Percentiles rank a stretch among this genome's conserved stretches.
Conservation (phyloP, 2,113 vertebrate species). For the Upupa epops region DNA sequence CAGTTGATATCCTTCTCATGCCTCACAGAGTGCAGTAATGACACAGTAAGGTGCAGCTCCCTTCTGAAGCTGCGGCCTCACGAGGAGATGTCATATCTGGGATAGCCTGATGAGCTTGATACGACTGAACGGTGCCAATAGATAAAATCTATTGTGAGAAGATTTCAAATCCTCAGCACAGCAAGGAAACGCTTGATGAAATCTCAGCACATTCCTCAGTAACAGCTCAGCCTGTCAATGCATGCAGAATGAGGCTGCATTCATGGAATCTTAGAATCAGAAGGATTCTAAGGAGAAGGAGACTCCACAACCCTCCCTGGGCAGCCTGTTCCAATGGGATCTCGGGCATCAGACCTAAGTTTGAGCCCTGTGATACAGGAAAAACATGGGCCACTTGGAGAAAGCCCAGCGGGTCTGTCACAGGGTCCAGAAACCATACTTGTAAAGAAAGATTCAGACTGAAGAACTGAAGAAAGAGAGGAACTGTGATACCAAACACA, state of each 20-base stretch:
- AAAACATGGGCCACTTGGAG: background rate
- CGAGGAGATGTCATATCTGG: background rate
- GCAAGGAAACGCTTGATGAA: slow-evolving; percentile 36
- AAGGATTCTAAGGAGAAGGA: no score
- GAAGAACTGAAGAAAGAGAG: background rate
- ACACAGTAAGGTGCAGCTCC: background rate
- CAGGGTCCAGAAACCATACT: background rate
- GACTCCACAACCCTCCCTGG: no score
- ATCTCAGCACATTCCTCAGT: background rate
- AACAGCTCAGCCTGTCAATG: slow-evolving; percentile 24
- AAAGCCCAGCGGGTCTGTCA: background rate
- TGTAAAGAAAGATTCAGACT: background rate
- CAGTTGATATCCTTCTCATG: background rate
- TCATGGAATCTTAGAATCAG: no score
- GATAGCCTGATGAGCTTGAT: slow-evolving; percentile 45
- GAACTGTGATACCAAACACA: background rate
- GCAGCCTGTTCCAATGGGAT: no score
- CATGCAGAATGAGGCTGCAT: background rate
- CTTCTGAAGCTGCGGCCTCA: slow-evolving; percentile 26
- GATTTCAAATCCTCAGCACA: slow-evolving; percentile 25
- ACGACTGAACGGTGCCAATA: slow-evolving; percentile 33
- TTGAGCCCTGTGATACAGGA: background rate
- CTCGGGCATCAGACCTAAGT: background rate
- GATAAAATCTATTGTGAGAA: slow-evolving; percentile 26
- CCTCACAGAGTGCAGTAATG: slow-evolving; percentile 35